Evolutionary conservation across 2,113 vertebrate genomes (phyloP).

Genomic region (Dipodomys stephensi): DNA sequence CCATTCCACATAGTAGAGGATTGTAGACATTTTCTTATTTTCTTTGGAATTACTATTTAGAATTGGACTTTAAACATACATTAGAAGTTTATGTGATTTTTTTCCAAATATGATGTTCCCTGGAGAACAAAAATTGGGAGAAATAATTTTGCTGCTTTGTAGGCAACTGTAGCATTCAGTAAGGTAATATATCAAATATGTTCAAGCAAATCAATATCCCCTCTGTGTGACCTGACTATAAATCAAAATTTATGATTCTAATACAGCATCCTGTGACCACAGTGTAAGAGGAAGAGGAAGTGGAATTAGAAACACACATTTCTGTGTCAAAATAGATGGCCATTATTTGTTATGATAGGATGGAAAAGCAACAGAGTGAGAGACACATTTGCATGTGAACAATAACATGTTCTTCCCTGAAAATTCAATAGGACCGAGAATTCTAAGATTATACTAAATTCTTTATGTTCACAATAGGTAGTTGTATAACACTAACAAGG

Average conservation of each 20-base stretch:
- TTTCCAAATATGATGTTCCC: constrained; percentile 36
- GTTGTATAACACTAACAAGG: not conserved
- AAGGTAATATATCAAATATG: constrained; percentile 62
- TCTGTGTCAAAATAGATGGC: not conserved
- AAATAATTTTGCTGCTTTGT: constrained; percentile 53
- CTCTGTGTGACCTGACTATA: constrained; percentile 59
- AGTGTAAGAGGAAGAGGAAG: constrained; percentile 43
- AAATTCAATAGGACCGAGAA: not conserved
- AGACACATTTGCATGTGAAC: not conserved
- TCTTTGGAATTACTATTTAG: not conserved
- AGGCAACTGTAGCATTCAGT: constrained; percentile 61
- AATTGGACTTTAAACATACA: not conserved
- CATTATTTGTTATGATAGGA: constrained; percentile 57
- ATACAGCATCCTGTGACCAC: constrained; percentile 52
- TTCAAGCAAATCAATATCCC: constrained; percentile 68
- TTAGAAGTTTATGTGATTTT: not conserved
- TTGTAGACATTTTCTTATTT: not conserved
- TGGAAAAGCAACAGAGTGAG: not conserved
- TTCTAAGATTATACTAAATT: not conserved
- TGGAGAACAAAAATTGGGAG: constrained; percentile 47
- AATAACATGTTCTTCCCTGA: not conserved
- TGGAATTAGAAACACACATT: constrained; percentile 57
- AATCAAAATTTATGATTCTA: constrained; percentile 72
- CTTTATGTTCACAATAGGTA: not conserved
- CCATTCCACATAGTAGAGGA: not conserved